Conservation (phyloP, 2,113 vertebrate species). For the Cryptotis parvus region DNA sequence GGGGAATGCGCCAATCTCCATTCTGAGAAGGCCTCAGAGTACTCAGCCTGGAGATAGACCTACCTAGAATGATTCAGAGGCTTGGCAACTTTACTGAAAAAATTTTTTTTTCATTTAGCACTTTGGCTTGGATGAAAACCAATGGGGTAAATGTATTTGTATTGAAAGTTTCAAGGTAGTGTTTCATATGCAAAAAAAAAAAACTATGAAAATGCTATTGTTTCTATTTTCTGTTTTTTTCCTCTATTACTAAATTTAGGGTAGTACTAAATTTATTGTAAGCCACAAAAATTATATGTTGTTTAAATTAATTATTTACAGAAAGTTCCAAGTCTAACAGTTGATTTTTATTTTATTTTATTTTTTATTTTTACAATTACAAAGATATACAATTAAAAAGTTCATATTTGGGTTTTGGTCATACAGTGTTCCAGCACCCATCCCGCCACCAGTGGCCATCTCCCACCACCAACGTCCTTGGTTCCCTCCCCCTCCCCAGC, state of each 20-base stretch:
- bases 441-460: too few relatives aligned
- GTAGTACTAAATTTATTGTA: not conserved
- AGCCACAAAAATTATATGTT: not conserved
- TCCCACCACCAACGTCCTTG: too few relatives aligned
- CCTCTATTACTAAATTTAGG: constrained; percentile 10
- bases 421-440: too few relatives aligned
- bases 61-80: not conserved
- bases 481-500: too few relatives aligned
- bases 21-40: too few relatives aligned
- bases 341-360: constrained; percentile 62
- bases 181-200: not conserved
- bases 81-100: too few relatives aligned
- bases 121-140: constrained; percentile 47
- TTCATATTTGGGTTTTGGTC: too few relatives aligned
- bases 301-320: constrained; percentile 21
- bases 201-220: not conserved
- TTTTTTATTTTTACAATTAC: too few relatives aligned
- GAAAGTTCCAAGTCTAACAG: constrained; percentile 29
- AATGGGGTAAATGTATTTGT: not conserved
- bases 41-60: not conserved
- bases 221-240: constrained; percentile 1
- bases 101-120: constrained; percentile 33
- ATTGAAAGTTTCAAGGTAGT: constrained; percentile 38
- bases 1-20: too few relatives aligned
- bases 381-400: too few relatives aligned